A percentile compares a stretch with the other conserved stretches of the same genome.
phyloP scores from a whole-genome alignment of 2,797 vertebrate species.

The Acrocephalus scirpaceus region DNA sequence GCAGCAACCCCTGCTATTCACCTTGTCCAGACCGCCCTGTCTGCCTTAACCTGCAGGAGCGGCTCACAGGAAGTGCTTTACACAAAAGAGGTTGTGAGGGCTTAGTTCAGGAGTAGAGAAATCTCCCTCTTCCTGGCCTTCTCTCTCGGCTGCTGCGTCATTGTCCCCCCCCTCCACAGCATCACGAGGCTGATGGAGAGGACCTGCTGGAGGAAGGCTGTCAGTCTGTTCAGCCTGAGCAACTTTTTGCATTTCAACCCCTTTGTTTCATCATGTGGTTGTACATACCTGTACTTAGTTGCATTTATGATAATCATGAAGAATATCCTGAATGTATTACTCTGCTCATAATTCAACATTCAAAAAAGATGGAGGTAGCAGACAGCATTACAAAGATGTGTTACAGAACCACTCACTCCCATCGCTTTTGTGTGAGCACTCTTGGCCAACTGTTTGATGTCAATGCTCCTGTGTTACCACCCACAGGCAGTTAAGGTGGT shows the following conservation, averaged over 20 bases:
- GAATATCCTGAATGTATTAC: background rate
- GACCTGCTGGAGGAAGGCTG: background rate
- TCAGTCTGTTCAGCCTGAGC: background rate
- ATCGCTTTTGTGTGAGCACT: background rate
- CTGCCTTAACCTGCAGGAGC: constrained; percentile 18
- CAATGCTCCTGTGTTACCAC: background rate
- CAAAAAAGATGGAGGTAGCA: background rate
- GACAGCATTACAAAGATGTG: background rate
- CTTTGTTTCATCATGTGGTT: background rate
- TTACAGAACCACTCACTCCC: constrained; percentile 29
- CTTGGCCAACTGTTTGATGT: constrained; percentile 16
- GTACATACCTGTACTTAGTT: background rate
- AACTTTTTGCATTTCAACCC: background rate
- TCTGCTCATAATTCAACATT: background rate
- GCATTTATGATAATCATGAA: background rate
- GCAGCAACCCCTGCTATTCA: background rate
- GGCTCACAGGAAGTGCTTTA: background rate
- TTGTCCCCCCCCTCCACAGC: background rate
- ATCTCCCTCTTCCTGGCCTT: background rate
- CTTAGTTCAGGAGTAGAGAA: background rate
- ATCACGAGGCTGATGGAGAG: background rate
- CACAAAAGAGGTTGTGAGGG: background rate
- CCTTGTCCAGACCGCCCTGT: background rate
- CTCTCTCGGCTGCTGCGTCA: background rate
- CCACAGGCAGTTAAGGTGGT: background rate